Percentiles rank a stretch among this genome's conserved stretches.
Conservation (phyloP, 2,113 vertebrate species). For the Tachuris rubrigastra region DNA sequence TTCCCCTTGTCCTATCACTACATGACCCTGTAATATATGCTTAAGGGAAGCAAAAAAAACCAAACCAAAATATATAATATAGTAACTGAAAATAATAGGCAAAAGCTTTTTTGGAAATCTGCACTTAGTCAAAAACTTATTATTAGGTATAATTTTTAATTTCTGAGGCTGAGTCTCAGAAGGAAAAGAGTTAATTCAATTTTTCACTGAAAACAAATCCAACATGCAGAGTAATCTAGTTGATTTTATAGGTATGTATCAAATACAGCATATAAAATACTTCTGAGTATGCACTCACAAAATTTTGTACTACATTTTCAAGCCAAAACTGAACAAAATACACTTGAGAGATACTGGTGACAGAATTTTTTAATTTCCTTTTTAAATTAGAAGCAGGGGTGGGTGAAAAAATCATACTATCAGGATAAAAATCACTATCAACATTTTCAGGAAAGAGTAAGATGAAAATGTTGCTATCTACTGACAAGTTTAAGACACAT, state of each 20-base stretch:
- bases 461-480: neutral
- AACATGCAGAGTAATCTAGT: neutral
- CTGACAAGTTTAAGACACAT: neutral
- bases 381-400: neutral
- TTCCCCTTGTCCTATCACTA: fast-evolving
- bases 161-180: neutral
- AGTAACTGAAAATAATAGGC: neutral
- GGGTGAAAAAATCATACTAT: neutral
- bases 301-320: neutral
- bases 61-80: neutral
- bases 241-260: neutral
- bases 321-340: neutral
- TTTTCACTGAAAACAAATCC: neutral
- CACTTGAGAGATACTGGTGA: neutral
- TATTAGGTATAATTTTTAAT: neutral
- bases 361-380: neutral
- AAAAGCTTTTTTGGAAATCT: neutral
- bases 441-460: neutral
- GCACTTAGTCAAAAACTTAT: neutral
- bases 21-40: neutral
- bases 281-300: neutral
- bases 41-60: neutral
- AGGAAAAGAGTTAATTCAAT: neutral
- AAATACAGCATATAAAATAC: neutral
- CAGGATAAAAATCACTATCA: neutral